A percentile compares a stretch with the other conserved stretches of the same genome.
Conservation (phyloP, 2,113 vertebrate genomes). For the Centropus bengalensis region DNA sequence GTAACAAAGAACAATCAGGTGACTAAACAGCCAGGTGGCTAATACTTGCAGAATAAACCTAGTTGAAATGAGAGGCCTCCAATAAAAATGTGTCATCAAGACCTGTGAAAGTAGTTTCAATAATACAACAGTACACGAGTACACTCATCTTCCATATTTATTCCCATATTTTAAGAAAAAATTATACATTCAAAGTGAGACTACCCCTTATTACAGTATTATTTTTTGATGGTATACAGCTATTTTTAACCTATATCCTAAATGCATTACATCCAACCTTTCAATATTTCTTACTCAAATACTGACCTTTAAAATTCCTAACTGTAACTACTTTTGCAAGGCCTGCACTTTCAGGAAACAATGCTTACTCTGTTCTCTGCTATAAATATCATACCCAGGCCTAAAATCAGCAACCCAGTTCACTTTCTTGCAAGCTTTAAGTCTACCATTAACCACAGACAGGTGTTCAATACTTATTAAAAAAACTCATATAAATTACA, state of each 20-base stretch:
- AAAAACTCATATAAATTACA: slow-evolving; percentile 17
- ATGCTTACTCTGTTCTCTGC: slow-evolving; percentile 3
- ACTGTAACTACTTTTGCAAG: slow-evolving; percentile 36
- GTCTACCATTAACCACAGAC: slow-evolving; percentile 15
- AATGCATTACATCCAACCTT: neutral
- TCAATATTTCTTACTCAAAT: slow-evolving; percentile 12
- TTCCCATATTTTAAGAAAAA: neutral
- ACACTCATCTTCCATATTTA: neutral
- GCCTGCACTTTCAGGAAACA: slow-evolving; percentile 36
- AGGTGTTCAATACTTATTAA: slow-evolving; percentile 2
- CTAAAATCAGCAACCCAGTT: slow-evolving; percentile 7
- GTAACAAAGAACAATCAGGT: neutral
- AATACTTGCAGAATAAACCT: neutral
- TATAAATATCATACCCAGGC: neutral
- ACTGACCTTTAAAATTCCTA: slow-evolving; percentile 34
- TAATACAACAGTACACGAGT: neutral
- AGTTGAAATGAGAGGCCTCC: neutral
- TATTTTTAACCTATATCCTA: slow-evolving; percentile 15
- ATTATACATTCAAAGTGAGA: neutral
- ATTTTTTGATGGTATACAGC: neutral
- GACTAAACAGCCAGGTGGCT: neutral
- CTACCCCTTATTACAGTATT: neutral
- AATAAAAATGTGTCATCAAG: neutral
- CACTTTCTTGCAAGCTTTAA: slow-evolving; percentile 29
- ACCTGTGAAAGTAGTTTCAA: neutral